phyloP scores from a whole-genome alignment of 1,140 invertebrate genomes.

The Camponotus floridanus region DNA sequence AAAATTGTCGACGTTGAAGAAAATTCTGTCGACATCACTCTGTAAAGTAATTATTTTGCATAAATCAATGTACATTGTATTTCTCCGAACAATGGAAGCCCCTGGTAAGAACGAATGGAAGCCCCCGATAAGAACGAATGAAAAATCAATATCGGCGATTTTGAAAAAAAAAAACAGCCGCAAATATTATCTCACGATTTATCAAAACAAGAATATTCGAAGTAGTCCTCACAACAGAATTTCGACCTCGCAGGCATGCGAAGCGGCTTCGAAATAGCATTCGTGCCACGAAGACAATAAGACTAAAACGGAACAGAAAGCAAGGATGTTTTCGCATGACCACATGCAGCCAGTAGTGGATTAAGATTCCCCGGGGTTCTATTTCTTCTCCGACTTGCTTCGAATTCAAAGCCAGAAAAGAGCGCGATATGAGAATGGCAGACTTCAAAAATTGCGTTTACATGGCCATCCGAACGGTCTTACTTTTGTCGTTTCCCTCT shows the following conservation, averaged over 20 bases:
- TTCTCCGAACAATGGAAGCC: not conserved
- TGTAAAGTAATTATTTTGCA: conserved; percentile 43
- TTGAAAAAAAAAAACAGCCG: not conserved
- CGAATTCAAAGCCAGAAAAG: not conserved
- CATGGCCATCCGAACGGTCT: not conserved
- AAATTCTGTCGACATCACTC: conserved; percentile 19
- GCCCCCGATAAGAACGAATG: not conserved
- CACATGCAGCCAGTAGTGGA: conserved; percentile 45
- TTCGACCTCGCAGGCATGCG: conserved; percentile 18
- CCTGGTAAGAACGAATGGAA: not conserved
- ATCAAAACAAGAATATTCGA: not conserved
- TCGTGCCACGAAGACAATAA: conserved; percentile 44
- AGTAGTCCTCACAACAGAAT: conserved; percentile 2
- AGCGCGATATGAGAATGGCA: not conserved
- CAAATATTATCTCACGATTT: not conserved
- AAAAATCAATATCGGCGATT: not conserved
- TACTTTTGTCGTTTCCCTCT: not conserved
- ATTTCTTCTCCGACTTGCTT: not conserved
- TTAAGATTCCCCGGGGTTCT: conserved; percentile 41
- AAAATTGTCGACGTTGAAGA: not conserved
- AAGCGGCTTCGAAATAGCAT: conserved; percentile 50
- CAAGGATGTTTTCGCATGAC: conserved; percentile 16
- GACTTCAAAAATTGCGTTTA: conserved; percentile 3
- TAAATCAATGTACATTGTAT: conserved; percentile 14
- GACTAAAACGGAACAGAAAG: conserved; percentile 20